Conservation (phyloP, 2,888 invertebrate genomes). For the Drosophila sordidapex region DNA sequence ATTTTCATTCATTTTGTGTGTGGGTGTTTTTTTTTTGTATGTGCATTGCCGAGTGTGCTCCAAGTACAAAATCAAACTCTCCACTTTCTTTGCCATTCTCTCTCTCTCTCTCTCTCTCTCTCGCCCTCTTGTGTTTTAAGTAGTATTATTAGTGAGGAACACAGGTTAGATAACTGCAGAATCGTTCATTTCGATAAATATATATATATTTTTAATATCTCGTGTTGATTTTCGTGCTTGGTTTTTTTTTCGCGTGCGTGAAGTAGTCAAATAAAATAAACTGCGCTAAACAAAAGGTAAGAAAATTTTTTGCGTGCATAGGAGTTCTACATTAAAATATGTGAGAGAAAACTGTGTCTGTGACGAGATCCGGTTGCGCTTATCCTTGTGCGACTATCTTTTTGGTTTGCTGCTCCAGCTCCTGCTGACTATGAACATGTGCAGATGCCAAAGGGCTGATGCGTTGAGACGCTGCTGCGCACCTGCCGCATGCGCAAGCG, state of each 20-base stretch:
- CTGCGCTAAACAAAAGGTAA: constrained; percentile 23
- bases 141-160: constrained; percentile 57
- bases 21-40: constrained; percentile 26
- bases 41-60: constrained; percentile 57
- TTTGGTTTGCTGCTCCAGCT: constrained; percentile 54
- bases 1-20: constrained; percentile 58
- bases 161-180: constrained; percentile 42
- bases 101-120: constrained; percentile 2
- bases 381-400: constrained; percentile 50
- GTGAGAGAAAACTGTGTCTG: constrained; percentile 36
- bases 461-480: constrained; percentile 81
- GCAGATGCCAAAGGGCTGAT: constrained; percentile 84
- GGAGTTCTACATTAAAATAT: constrained; percentile 22
- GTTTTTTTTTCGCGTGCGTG: constrained; percentile 47
- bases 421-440: constrained; percentile 84
- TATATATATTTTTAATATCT: constrained; percentile 29
- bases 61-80: constrained; percentile 42
- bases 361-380: constrained; percentile 70
- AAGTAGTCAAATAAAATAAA: constrained; percentile 55
- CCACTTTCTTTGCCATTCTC: constrained; percentile 20
- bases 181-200: constrained; percentile 30
- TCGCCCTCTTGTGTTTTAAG: constrained; percentile 17
- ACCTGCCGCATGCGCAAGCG: constrained; percentile 72
- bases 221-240: constrained; percentile 45
- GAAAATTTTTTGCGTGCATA: constrained; percentile 41